These are phyloP conservation scores for Enteromius radiatus DNA, from an alignment of 2,797 vertebrate species.

Conservation along the genomic window DNA sequence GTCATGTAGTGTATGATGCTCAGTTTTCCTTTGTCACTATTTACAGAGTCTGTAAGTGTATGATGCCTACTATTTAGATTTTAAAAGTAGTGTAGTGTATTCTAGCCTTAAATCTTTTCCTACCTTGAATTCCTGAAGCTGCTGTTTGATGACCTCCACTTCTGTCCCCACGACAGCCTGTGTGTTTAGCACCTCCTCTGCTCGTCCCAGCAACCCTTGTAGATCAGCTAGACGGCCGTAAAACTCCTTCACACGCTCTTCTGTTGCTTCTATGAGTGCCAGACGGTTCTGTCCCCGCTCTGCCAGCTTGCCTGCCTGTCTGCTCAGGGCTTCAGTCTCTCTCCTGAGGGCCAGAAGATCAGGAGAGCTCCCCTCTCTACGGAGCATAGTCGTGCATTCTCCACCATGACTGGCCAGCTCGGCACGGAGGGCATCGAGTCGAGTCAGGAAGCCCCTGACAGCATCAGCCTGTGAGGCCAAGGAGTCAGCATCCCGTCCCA, in stretches of 20 bases:
- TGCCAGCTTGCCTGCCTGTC: constrained; percentile 87
- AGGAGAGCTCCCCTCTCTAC: constrained; percentile 89
- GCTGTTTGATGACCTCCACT: constrained; percentile 93
- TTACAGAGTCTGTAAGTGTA: no score
- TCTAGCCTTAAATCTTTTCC: constrained; percentile 49
- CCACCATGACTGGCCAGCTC: constrained; percentile 86
- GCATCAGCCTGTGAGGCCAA: constrained; percentile 93
- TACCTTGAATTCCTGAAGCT: constrained; percentile 96
- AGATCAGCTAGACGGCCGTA: constrained; percentile 84
- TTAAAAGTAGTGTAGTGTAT: no score
- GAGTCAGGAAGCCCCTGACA: constrained; percentile 82
- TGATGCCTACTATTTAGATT: no score
- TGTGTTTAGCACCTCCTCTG: constrained; percentile 85
- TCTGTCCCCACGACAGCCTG: constrained; percentile 91
- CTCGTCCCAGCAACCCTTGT: constrained; percentile 81
- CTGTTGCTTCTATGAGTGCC: constrained; percentile 85
- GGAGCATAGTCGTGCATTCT: constrained; percentile 89
- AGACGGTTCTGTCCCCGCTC: constrained; percentile 87
- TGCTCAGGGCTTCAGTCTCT: constrained; percentile 90
- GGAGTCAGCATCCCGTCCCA: constrained; percentile 89
- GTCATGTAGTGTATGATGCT: no score
- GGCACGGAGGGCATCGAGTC: constrained; percentile 77
- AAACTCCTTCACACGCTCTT: constrained; percentile 86
- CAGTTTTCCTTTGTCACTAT: no score
- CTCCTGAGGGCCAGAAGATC: constrained; percentile 92